Base-by-base conservation (phyloP, 2,113 vertebrate species). In the Misgurnus mizolepis region DNA sequence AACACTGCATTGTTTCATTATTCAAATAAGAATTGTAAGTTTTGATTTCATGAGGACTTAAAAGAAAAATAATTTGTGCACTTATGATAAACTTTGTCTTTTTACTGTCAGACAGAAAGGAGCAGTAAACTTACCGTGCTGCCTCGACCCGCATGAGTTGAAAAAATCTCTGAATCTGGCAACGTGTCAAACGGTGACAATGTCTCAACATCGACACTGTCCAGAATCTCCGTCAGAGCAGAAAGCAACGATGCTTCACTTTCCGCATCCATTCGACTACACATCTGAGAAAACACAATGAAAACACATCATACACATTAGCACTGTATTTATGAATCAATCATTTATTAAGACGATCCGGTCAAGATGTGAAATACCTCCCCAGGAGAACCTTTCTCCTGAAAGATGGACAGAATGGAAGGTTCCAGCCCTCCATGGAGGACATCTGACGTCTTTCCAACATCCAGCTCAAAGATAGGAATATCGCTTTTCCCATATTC, bases 211-310 rank as follows among this genome's bases (percentile, higher is more conserved):
- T 97, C 96, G 0, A 96, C 96, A 73, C 94, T 95, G 89, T 97
- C 97, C 86, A 99, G 89, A 83, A 98, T 98, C 89, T 99, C 96
- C 0, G 94, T 96, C 84, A 98, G 92, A 60, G 97, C 96, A 0
- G 94, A 96, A 82, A 99, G 93, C 83, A 99, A 89, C 0, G 93
- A 94, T 50, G 93, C 91, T 85, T 95, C 95, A 0, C 92, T 96
- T 82, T 95, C 95, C 1, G 93, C 95, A 80, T 97, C 95, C 78
- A 89, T 84, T 61, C 85, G 89, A 18, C 80, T 87, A 82, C 91
- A 95, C 80, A 85, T 91, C 95, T 99, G 15, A 47, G 84, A 75
- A 45, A 76, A 45, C 17, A 70, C 15, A 41, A 55, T 15, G 53
- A 53, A 50, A 7, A 67, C 9, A 7, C 12, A 8, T 9, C 5